Conservation (phyloP, 2,888 invertebrate species). For the Papilio elwesi region DNA sequence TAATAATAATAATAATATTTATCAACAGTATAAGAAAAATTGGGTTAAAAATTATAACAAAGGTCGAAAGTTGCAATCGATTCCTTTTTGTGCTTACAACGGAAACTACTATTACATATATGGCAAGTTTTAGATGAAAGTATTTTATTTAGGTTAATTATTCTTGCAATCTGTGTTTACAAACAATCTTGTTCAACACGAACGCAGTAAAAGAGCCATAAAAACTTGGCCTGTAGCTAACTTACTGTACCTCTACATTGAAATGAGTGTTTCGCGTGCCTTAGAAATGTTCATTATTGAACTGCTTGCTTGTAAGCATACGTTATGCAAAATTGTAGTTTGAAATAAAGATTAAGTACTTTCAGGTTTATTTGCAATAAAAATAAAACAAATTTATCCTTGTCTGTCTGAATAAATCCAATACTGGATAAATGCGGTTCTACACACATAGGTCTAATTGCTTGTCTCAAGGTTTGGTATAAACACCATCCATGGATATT, state of each 20-base stretch:
- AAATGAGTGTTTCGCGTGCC: slow-evolving; percentile 32
- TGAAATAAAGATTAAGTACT: neutral
- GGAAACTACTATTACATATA: neutral
- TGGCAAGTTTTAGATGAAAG: slow-evolving; percentile 3
- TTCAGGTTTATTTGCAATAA: too few relatives aligned
- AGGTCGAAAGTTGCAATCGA: neutral
- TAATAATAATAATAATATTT: too few relatives aligned
- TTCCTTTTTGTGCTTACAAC: neutral
- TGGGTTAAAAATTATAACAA: neutral
- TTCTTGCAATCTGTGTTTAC: slow-evolving; percentile 9
- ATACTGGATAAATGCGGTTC: too few relatives aligned
- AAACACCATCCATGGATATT: too few relatives aligned
- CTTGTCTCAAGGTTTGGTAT: too few relatives aligned
- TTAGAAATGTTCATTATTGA: neutral
- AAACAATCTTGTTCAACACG: slow-evolving; percentile 18
- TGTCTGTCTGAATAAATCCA: too few relatives aligned
- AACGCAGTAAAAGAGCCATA: neutral
- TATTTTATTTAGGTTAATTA: slow-evolving; percentile 14
- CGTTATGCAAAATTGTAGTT: neutral
- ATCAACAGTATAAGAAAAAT: too few relatives aligned
- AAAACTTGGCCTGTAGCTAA: slow-evolving; percentile 17
- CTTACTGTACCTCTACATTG: neutral
- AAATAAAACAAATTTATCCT: too few relatives aligned
- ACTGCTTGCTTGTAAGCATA: neutral
- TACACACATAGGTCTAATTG: too few relatives aligned